Base-by-base conservation (phyloP, 2,113 vertebrate genomes). In the Tetrao urogallus region DNA sequence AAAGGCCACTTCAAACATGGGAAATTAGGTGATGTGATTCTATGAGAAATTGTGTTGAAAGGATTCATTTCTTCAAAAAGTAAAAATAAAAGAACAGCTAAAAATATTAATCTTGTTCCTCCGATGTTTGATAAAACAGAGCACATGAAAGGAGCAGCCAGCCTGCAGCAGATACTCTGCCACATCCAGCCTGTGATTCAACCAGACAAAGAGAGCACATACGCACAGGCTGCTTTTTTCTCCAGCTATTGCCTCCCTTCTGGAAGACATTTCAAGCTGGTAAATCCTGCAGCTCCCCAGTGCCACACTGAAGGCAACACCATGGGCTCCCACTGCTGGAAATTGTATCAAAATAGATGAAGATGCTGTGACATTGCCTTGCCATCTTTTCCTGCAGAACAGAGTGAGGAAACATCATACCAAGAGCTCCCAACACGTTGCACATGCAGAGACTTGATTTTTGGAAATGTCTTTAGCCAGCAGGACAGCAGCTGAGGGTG, bases 1-100 rank as follows among this genome's bases (percentile, higher is more conserved):
- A 93, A 96, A 96, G 79, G 87, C 86, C 91, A 92, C 63, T 94
- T 92, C 48, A 92, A 89, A 95, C 57, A 83, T 34, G 38, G 45
- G 82, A 90, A 95, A 92, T 92, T 36, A 95, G 52, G 72, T 72
- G 70, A 61, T 50, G 25, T 43, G 89, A 90, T 86, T 92, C 90
- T 91, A 81, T 81, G 50, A 91, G 70, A 92, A 96, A 88, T 76
- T 7, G 7, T n/a, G 43, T 60, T 88, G 58, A 96, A 96, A 93
- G 70, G 79, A 84, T 73, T 86, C 0, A 0, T 91, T 92, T 88
- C 81, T 85, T 71, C 4, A 77, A 69, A 57, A 93, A 82, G 86
- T 32, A 76, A 82, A 82, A 86, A 69, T 11, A 80, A 50, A 80
- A 87, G 10, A 88, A 24, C 21, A 38, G 32, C n/a, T 84, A 91